These are phyloP conservation scores for Prionace glauca DNA, from an alignment of 2,797 vertebrate genomes.

Conservation along the genomic window DNA sequence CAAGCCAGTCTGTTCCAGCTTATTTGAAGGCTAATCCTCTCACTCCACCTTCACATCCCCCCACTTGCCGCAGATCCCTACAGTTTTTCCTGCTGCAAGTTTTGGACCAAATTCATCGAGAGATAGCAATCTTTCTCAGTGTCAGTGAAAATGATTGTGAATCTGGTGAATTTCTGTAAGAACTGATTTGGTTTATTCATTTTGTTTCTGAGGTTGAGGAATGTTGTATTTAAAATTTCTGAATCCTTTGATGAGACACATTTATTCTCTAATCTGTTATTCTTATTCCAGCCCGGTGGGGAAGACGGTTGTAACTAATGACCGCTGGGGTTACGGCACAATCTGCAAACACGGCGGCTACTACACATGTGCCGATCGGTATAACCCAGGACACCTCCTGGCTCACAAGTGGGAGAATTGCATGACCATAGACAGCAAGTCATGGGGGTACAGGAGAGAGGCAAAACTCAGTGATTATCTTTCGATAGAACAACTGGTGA, in stretches of 20 bases:
- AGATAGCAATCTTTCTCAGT: background rate
- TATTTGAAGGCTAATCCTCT: too few relatives aligned
- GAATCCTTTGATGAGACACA: background rate
- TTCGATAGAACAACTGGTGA: constrained; percentile 62
- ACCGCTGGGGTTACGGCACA: constrained; percentile 78
- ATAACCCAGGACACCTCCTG: constrained; percentile 79
- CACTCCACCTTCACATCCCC: too few relatives aligned
- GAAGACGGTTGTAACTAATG: constrained; percentile 86
- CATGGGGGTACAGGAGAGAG: constrained; percentile 85
- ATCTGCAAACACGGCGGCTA: constrained; percentile 84
- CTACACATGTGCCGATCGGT: constrained; percentile 85
- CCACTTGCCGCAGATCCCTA: too few relatives aligned
- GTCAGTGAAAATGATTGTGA: background rate
- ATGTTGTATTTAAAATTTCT: background rate
- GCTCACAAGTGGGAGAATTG: constrained; percentile 95
- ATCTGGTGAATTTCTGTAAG: background rate
- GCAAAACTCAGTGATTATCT: constrained; percentile 74
- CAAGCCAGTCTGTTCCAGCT: too few relatives aligned
- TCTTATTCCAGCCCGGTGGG: constrained; percentile 74
- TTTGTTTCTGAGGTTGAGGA: background rate
- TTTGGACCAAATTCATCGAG: background rate
- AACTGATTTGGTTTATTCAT: background rate
- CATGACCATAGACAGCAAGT: constrained; percentile 81
- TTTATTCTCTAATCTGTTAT: background rate
- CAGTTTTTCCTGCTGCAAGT: too few relatives aligned